Conservation (phyloP, 2,888 invertebrate genomes). For the Tubulanus polymorphus region DNA sequence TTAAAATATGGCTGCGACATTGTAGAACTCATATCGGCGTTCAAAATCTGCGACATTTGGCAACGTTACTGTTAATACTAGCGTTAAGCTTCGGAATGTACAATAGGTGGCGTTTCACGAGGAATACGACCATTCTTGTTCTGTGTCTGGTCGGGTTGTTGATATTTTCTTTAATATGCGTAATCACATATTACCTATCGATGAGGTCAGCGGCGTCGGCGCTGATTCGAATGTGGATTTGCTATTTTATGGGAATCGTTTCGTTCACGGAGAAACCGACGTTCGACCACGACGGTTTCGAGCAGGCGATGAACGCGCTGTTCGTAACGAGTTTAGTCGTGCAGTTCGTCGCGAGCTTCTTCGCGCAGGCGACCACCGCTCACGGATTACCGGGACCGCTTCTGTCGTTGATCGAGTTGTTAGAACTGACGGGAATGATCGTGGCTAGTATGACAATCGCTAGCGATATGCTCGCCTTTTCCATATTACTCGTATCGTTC, state of each 20-base stretch:
- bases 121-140: slow-evolving; percentile 32
- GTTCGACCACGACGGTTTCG: slow-evolving; percentile 30
- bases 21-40: slow-evolving; percentile 16
- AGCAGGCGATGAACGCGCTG: slow-evolving; percentile 42
- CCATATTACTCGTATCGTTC: slow-evolving; percentile 35
- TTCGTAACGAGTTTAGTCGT: slow-evolving; percentile 39
- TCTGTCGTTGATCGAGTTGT: slow-evolving; percentile 27
- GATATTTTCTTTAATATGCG: slow-evolving; percentile 39
- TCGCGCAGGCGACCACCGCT: slow-evolving; percentile 29
- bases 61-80: slow-evolving; percentile 36
- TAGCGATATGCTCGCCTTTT: slow-evolving; percentile 30
- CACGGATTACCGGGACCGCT: slow-evolving; percentile 24
- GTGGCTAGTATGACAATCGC: slow-evolving; percentile 37
- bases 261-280: slow-evolving; percentile 34
- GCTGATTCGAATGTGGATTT: slow-evolving; percentile 43
- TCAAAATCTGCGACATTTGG: slow-evolving; percentile 34
- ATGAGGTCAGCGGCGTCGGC: slow-evolving; percentile 32
- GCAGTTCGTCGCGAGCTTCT: slow-evolving; percentile 35
- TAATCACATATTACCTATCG: slow-evolving; percentile 42
- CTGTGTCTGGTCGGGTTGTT: slow-evolving; percentile 39
- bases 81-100: slow-evolving; percentile 45
- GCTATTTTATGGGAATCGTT: slow-evolving; percentile 44
- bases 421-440: slow-evolving; percentile 44
- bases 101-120: slow-evolving; percentile 37
- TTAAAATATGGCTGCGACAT: slow-evolving; percentile 13